Percentiles rank a stretch among this genome's conserved stretches.
These are phyloP conservation scores for Antedon bifida DNA, from an alignment of 35 echinoderm and acorn worm species.

Conservation along the genomic window DNA sequence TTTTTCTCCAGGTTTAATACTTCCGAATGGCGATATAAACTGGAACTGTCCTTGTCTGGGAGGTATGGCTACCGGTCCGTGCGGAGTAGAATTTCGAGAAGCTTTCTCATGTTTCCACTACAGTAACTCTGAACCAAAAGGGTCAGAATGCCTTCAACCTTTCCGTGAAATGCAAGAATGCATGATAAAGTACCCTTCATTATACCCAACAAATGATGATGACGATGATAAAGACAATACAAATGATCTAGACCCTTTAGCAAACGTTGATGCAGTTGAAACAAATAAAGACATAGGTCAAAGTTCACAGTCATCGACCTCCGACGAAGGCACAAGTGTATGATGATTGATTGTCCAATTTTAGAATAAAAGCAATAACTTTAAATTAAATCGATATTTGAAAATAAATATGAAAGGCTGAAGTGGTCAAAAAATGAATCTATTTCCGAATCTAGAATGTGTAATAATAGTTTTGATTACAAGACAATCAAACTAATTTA, in stretches of 20 bases:
- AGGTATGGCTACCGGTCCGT: slow-evolving; percentile 93
- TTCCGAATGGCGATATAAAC: slow-evolving; percentile 86
- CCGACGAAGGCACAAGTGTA: not conserved
- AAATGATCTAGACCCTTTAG: not conserved
- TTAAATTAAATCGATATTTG: no score
- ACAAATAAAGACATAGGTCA: not conserved
- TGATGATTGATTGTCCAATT: not conserved
- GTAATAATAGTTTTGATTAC: no score
- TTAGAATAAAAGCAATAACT: no score
- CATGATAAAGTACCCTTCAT: slow-evolving; percentile 68
- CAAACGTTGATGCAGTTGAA: not conserved
- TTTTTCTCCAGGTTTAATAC: slow-evolving; percentile 55
- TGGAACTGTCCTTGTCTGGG: slow-evolving; percentile 96
- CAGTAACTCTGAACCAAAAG: slow-evolving; percentile 73
- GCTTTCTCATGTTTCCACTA: slow-evolving; percentile 97
- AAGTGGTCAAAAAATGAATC: no score
- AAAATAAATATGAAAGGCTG: no score
- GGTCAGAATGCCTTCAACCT: slow-evolving; percentile 72
- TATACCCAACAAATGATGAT: slow-evolving; percentile 50
- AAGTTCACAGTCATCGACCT: not conserved
- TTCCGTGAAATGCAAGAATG: slow-evolving; percentile 84
- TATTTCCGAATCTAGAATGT: no score
- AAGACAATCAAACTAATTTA: no score
- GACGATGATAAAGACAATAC: not conserved
- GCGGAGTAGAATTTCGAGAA: slow-evolving; percentile 79